Percentiles rank a stretch among this genome's conserved stretches.
Evolutionary conservation across 2,113 vertebrate genomes (phyloP).

Genomic region (Sigmodon hispidus): DNA sequence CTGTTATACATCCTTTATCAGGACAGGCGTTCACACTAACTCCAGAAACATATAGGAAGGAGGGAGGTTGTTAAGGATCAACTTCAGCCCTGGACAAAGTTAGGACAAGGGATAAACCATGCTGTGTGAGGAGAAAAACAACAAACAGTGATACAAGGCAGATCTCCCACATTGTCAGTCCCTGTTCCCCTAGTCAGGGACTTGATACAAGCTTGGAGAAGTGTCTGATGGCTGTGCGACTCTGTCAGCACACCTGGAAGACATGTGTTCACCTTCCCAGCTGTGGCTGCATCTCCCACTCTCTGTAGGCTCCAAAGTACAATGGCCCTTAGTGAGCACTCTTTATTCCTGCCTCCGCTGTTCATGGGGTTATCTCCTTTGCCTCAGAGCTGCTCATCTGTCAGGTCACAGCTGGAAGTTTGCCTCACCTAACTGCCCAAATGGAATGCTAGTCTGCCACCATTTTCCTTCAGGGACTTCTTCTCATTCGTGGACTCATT

Average conservation of each 20-base stretch:
- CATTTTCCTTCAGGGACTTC: background rate
- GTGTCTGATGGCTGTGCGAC: background rate
- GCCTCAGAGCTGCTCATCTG: background rate
- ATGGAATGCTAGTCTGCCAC: background rate
- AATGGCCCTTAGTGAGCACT: background rate
- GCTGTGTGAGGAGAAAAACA: background rate
- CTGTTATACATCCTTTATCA: background rate
- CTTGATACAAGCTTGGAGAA: background rate
- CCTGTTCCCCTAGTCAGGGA: rapidly evolving
- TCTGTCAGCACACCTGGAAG: background rate
- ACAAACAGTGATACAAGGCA: background rate
- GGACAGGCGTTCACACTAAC: background rate
- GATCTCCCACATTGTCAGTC: background rate
- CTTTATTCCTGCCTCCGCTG: background rate
- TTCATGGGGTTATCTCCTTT: background rate
- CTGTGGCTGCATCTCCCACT: no score
- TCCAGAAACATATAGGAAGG: background rate
- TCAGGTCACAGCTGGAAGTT: background rate
- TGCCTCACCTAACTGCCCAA: background rate
- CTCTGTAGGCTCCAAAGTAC: rapidly evolving
- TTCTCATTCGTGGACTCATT: background rate
- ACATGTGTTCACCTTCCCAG: background rate
- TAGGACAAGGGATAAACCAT: background rate
- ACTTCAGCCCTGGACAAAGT: background rate
- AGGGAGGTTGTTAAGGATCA: background rate